Conservation (phyloP, 2,113 vertebrate species). For the Thalassarche chlororhynchos region DNA sequence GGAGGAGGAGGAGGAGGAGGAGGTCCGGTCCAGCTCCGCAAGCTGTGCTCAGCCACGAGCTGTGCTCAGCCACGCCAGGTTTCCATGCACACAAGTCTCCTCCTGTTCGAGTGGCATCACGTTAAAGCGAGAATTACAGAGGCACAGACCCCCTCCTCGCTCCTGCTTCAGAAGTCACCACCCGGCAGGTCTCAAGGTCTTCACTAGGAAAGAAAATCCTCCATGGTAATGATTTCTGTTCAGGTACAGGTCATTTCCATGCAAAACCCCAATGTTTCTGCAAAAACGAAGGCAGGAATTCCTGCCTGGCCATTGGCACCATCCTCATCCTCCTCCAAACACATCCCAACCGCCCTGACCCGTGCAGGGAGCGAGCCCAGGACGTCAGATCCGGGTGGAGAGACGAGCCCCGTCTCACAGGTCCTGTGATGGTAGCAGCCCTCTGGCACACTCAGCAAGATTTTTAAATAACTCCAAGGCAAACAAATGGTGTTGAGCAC, state of each 20-base stretch:
- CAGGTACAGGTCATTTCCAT: not conserved
- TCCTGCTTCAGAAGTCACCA: not conserved
- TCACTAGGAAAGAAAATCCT: not conserved
- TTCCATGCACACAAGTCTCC: not conserved
- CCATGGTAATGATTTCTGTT: not conserved
- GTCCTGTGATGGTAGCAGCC: fast-evolving
- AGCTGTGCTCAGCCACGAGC: not conserved
- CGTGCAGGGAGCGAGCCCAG: fast-evolving
- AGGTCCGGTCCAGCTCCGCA: not conserved
- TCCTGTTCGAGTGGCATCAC: not conserved
- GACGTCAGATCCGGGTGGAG: fast-evolving
- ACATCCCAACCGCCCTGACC: not conserved
- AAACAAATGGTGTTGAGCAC: not conserved
- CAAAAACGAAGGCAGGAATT: not conserved
- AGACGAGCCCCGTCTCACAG: fast-evolving
- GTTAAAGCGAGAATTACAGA: not conserved
- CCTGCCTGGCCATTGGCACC: not conserved
- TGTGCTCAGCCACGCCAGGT: not conserved
- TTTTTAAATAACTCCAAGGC: not conserved
- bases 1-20: fast-evolving
- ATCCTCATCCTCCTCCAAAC: not conserved
- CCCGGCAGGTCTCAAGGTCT: not conserved
- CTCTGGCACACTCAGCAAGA: not conserved
- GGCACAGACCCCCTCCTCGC: not conserved
- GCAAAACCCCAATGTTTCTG: not conserved